These are phyloP conservation scores for Anastrepha obliqua DNA, from an alignment of 1,140 invertebrate genomes.

Conservation along the genomic window DNA sequence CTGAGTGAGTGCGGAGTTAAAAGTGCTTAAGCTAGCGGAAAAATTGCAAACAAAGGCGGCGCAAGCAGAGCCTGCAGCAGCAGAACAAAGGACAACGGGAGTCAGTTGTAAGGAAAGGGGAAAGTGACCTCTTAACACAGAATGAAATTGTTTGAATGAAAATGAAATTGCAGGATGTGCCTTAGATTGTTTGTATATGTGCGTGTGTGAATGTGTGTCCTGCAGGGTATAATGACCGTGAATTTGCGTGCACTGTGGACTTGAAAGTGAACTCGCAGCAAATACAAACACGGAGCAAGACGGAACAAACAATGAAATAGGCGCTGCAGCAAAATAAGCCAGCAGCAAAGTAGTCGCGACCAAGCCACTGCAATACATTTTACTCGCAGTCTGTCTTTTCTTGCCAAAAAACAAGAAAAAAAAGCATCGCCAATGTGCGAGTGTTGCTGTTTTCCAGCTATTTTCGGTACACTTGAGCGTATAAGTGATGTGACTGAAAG, in stretches of 20 bases:
- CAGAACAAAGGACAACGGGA: neutral
- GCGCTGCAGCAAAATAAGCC: neutral
- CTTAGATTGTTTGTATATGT: neutral
- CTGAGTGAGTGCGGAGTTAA: neutral
- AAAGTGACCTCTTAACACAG: conserved; percentile 12
- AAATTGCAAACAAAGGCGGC: conserved; percentile 19
- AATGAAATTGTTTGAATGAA: neutral
- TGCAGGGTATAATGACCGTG: neutral
- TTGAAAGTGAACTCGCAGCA: neutral
- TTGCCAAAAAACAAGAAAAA: no score
- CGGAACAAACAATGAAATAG: conserved; percentile 29
- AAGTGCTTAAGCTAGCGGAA: conserved; percentile 14
- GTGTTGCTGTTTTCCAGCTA: neutral
- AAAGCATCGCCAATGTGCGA: no score
- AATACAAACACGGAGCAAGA: neutral
- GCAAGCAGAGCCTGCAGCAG: neutral
- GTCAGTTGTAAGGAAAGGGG: neutral
- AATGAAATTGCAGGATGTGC: neutral
- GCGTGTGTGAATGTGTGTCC: neutral
- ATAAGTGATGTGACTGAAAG: no score
- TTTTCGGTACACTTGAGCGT: conserved; percentile 6
- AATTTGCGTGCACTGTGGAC: neutral
- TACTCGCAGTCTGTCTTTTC: no score
- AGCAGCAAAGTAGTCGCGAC: neutral
- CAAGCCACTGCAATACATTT: neutral